Evolutionary conservation across 2,113 vertebrate species (phyloP).

Genomic region (Petroica traversi): DNA sequence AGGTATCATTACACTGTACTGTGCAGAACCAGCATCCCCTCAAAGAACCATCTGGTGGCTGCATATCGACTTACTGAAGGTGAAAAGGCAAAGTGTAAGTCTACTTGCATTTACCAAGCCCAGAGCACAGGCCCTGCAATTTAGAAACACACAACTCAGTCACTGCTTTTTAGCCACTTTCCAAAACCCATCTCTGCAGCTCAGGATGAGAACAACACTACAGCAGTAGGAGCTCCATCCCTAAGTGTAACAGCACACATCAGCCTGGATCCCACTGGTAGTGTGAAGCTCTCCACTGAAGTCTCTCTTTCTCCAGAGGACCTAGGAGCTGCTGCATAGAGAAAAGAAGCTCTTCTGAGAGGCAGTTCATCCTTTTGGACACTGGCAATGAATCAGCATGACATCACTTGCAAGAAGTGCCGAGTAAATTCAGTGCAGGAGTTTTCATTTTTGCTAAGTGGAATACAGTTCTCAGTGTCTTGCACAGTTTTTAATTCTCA

Average conservation of each 20-base stretch:
- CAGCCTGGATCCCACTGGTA: not conserved
- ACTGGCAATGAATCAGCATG: not conserved
- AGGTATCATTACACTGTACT: not conserved
- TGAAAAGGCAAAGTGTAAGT: not conserved
- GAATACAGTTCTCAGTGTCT: not conserved
- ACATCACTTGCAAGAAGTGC: not conserved
- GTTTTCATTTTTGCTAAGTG: not conserved
- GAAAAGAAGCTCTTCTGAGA: not conserved
- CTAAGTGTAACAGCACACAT: not conserved
- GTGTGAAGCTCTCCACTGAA: not conserved
- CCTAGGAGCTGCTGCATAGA: not conserved
- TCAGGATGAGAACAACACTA: not conserved
- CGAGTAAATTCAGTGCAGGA: not conserved
- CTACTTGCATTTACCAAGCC: not conserved
- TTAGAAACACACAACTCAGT: not conserved
- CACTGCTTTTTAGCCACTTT: not conserved
- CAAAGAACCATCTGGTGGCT: not conserved
- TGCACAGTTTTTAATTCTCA: not conserved
- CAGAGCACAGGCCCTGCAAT: not conserved
- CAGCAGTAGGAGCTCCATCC: not conserved
- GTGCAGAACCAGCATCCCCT: not conserved
- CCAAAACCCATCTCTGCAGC: not conserved
- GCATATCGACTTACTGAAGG: not conserved
- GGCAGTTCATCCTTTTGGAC: not conserved
- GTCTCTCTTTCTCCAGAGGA: not conserved